These are phyloP conservation scores for Dendropsophus ebraccatus DNA, from an alignment of 2,113 vertebrate species.

Conservation along the genomic window DNA sequence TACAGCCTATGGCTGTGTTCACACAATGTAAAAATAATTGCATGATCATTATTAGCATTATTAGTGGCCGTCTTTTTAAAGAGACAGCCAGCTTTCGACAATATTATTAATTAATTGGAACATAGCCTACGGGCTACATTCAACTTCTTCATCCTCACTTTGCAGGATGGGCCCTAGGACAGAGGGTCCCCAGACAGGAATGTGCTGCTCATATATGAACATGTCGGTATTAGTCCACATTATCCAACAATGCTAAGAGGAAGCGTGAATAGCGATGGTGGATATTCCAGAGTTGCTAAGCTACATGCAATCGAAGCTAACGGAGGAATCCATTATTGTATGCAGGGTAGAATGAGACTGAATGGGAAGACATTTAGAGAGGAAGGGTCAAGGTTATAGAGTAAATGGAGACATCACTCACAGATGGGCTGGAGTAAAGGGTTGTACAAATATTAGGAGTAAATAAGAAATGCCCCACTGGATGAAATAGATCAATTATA, in stretches of 20 bases:
- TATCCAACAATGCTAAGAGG: not conserved
- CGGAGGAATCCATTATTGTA: not conserved
- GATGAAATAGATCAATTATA: not conserved
- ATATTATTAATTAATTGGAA: no score
- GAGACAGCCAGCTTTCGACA: no score
- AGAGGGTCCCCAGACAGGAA: not conserved
- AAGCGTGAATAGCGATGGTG: not conserved
- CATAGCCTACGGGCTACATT: no score
- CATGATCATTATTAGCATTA: no score
- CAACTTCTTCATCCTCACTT: no score
- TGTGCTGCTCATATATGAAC: not conserved
- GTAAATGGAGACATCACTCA: constrained; percentile 14
- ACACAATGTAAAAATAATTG: no score
- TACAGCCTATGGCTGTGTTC: no score
- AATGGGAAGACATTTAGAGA: constrained; percentile 10
- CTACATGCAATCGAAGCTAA: not conserved
- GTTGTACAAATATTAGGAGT: constrained; percentile 21
- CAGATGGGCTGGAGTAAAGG: not conserved
- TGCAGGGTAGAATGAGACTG: not conserved
- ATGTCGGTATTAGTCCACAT: not conserved
- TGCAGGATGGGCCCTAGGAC: no score
- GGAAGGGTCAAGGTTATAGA: not conserved
- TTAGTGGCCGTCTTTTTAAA: no score
- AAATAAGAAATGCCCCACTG: not conserved
- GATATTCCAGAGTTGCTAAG: not conserved